Evolutionary conservation across 2,113 vertebrate genomes (phyloP).

Genomic region (Mobula hypostoma): DNA sequence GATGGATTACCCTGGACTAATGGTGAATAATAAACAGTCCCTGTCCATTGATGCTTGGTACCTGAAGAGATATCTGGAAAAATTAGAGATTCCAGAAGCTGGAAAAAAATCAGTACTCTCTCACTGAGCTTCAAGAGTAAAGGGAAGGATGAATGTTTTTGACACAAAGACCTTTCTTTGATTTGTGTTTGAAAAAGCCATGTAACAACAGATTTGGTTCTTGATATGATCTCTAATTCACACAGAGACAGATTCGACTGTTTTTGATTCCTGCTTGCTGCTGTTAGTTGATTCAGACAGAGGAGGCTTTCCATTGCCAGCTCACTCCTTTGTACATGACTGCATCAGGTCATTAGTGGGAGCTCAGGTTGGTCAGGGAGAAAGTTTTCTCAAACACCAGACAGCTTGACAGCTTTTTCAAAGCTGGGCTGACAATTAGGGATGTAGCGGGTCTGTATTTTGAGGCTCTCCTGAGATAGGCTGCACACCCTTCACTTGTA

Average conservation of each 20-base stretch:
- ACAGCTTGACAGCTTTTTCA: background rate
- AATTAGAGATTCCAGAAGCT: background rate
- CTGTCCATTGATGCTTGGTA: background rate
- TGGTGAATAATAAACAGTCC: background rate
- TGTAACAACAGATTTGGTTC: background rate
- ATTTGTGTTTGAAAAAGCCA: background rate
- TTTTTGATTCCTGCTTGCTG: background rate
- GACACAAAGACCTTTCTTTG: background rate
- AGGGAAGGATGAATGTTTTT: background rate
- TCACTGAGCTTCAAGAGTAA: background rate
- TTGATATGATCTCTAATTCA: background rate
- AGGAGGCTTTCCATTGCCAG: background rate
- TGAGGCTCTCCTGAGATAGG: background rate
- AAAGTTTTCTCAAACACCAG: background rate
- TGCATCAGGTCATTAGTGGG: background rate
- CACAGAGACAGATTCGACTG: background rate
- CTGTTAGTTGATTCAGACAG: background rate
- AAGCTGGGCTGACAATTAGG: background rate
- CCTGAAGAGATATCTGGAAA: background rate
- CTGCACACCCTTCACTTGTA: background rate
- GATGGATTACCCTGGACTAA: background rate
- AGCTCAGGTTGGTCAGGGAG: background rate
- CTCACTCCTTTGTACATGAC: background rate
- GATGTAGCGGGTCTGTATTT: background rate
- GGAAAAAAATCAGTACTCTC: background rate